phyloP scores from a whole-genome alignment of 2,797 vertebrate species.

The Chiloscyllium punctatum region DNA sequence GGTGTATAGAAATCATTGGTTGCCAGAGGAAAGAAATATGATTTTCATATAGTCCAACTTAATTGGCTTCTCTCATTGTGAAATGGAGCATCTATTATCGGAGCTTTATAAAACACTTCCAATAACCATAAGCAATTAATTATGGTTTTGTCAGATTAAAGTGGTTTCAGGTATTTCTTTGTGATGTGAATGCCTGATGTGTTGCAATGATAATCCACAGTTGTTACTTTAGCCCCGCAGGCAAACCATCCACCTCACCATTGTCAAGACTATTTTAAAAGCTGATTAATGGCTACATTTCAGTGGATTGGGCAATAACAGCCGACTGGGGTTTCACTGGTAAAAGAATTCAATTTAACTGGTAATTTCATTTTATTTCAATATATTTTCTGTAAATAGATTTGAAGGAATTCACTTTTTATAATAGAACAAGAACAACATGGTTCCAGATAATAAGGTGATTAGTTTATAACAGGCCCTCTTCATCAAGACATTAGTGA shows the following conservation, averaged over 20 bases:
- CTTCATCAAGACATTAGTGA: background rate
- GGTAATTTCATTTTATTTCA: background rate
- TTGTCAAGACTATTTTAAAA: background rate
- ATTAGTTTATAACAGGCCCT: background rate
- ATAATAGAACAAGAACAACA: background rate
- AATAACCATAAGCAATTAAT: background rate
- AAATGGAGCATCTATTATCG: background rate
- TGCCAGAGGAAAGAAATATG: background rate
- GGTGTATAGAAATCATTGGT: background rate
- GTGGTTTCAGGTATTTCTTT: background rate
- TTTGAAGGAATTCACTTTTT: background rate
- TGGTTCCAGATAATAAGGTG: background rate
- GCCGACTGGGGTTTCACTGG: background rate
- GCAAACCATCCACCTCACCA: background rate
- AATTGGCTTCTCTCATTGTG: background rate
- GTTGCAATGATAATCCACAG: background rate
- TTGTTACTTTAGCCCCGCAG: background rate
- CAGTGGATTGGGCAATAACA: background rate
- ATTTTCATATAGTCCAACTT: background rate
- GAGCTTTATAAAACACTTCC: slow-evolving; percentile 13
- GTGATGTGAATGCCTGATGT: background rate
- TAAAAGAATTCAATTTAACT: background rate
- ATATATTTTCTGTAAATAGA: background rate
- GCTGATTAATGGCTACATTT: background rate
- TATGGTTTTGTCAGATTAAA: background rate